These are phyloP conservation scores for Fregata magnificens DNA, from an alignment of 2,113 vertebrate species.

Conservation along the genomic window DNA sequence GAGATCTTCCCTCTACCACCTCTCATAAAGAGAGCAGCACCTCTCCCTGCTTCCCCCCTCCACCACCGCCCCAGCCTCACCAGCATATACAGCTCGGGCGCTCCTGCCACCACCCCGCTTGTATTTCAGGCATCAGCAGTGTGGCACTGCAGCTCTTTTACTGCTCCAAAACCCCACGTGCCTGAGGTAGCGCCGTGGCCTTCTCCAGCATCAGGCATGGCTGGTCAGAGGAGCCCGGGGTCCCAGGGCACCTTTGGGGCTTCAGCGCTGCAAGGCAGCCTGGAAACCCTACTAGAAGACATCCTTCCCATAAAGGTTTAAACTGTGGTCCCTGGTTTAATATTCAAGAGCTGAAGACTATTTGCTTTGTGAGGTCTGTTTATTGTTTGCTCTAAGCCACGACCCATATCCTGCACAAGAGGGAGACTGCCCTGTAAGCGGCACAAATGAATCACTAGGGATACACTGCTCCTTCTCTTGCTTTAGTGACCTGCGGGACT, in stretches of 20 bases:
- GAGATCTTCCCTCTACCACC: neutral
- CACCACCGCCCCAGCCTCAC: neutral
- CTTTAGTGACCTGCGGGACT: neutral
- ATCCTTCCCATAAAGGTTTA: neutral
- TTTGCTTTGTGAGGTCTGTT: neutral
- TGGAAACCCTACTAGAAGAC: neutral
- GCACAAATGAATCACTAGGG: neutral
- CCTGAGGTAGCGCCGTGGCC: neutral
- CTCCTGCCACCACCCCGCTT: accelerated
- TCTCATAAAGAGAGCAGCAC: neutral
- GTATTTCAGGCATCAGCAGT: neutral
- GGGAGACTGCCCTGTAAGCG: accelerated
- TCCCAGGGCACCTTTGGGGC: neutral
- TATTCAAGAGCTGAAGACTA: neutral
- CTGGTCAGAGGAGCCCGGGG: neutral
- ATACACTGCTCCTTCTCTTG: neutral
- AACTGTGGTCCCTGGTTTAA: neutral
- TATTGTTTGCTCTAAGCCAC: neutral
- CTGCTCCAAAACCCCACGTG: accelerated
- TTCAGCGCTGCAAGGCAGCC: neutral
- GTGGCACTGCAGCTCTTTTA: neutral
- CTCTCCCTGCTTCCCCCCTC: neutral
- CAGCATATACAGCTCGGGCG: neutral
- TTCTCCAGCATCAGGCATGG: neutral
- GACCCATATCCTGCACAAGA: neutral